Conservation (phyloP, 2,113 vertebrate genomes). For the Caracal caracal region DNA sequence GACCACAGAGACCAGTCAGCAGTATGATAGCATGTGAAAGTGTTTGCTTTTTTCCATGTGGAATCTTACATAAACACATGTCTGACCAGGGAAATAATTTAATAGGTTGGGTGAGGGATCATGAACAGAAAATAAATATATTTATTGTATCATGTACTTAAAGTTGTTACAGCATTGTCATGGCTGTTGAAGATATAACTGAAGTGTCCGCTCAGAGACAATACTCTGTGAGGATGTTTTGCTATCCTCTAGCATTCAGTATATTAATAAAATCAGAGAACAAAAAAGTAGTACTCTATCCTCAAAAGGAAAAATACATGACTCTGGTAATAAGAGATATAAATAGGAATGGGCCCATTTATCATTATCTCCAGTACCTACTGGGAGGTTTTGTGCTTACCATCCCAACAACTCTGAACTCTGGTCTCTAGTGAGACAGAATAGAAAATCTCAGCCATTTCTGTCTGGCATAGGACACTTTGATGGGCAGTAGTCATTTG, state of each 20-base stretch:
- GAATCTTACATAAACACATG: not conserved
- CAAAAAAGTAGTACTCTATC: not conserved
- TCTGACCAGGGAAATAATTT: not conserved
- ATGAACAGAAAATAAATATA: not conserved
- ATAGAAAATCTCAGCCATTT: not conserved
- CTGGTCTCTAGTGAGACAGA: not conserved
- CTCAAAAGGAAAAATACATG: not conserved
- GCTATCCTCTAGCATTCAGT: not conserved
- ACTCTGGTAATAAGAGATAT: not conserved
- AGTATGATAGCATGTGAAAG: not conserved
- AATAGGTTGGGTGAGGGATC: not conserved
- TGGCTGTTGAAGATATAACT: not conserved
- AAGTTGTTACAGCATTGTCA: not conserved
- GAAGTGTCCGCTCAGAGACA: not conserved
- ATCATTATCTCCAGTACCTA: not conserved
- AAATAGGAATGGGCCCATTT: not conserved
- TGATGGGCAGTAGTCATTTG: not conserved
- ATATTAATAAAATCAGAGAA: not conserved
- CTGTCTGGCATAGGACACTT: not conserved
- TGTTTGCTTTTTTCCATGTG: not conserved
- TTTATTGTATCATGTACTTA: not conserved
- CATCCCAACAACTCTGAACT: not conserved
- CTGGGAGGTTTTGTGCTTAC: not conserved
- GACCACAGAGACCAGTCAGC: not conserved
- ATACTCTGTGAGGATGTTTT: not conserved